These are phyloP conservation scores for Macrostomum cliftonense DNA, from an alignment of 2,888 invertebrate species.

Conservation along the genomic window DNA sequence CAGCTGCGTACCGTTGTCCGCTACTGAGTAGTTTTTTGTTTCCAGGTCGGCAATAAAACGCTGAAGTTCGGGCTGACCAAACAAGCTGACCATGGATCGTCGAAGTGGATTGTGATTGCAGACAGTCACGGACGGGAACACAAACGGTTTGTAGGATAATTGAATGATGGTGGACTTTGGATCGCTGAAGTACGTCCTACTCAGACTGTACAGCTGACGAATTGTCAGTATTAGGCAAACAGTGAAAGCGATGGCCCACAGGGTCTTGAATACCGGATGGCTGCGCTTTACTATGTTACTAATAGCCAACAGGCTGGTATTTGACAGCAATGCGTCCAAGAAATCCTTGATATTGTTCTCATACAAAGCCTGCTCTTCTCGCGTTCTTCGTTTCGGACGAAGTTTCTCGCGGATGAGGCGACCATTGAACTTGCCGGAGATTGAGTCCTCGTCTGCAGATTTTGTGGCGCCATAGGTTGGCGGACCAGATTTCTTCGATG, in stretches of 20 bases:
- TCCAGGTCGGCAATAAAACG: slow-evolving; percentile 14
- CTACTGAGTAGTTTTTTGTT: slow-evolving; percentile 10
- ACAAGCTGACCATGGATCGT: slow-evolving; percentile 11
- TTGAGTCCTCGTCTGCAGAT: too few relatives aligned
- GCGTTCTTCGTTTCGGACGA: too few relatives aligned
- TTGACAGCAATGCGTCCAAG: background rate
- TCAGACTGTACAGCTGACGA: slow-evolving; percentile 7
- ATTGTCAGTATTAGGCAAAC: slow-evolving; percentile 7
- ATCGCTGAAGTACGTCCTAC: slow-evolving; percentile 13
- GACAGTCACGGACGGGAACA: slow-evolving; percentile 15
- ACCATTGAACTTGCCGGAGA: too few relatives aligned
- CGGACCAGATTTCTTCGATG: too few relatives aligned
- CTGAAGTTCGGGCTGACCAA: slow-evolving; percentile 12
- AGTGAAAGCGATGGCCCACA: slow-evolving; percentile 9
- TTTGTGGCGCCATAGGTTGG: too few relatives aligned
- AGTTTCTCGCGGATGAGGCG: too few relatives aligned
- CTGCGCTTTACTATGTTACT: slow-evolving; percentile 8
- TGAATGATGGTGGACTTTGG: slow-evolving; percentile 15
- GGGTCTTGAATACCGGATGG: slow-evolving; percentile 7
- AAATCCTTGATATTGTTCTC: too few relatives aligned
- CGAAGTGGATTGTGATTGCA: slow-evolving; percentile 15
- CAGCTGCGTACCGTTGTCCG: too few relatives aligned
- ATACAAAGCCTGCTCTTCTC: too few relatives aligned
- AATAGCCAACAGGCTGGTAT: slow-evolving; percentile 7
- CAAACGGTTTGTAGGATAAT: slow-evolving; percentile 13